A percentile compares a stretch with the other conserved stretches of the same genome.
phyloP scores from a whole-genome alignment of 2,888 invertebrate genomes.

The Sericinus montela region DNA sequence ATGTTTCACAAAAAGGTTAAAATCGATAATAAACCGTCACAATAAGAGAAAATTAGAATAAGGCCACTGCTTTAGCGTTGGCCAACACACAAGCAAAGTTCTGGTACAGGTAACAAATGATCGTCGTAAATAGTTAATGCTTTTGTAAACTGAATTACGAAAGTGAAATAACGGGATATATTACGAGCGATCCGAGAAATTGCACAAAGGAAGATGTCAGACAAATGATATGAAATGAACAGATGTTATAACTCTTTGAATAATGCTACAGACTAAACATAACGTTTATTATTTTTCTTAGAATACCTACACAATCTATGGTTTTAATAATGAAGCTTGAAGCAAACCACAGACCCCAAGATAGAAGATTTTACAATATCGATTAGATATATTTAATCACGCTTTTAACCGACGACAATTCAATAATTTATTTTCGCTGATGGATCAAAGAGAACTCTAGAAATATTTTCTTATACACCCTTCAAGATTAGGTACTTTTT shows the following conservation, averaged over 20 bases:
- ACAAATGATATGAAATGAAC: slow-evolving; percentile 18
- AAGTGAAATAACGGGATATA: slow-evolving; percentile 74
- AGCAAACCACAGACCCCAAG: no score
- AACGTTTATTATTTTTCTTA: background rate
- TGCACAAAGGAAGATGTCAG: slow-evolving; percentile 62
- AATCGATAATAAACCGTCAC: slow-evolving; percentile 67
- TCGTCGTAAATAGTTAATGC: slow-evolving; percentile 57
- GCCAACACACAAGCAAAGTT: slow-evolving; percentile 42
- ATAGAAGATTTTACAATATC: no score
- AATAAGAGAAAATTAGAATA: slow-evolving; percentile 49
- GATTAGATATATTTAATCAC: no score
- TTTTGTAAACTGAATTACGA: slow-evolving; percentile 71
- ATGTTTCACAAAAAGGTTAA: slow-evolving; percentile 52
- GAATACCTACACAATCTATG: no score
- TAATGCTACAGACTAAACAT: background rate
- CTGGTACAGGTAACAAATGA: slow-evolving; percentile 37
- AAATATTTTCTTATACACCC: no score
- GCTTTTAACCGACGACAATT: no score
- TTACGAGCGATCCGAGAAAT: slow-evolving; percentile 64
- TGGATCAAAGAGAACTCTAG: no score
- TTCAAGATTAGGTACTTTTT: no score
- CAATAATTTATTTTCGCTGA: no score
- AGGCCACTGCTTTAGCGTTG: slow-evolving; percentile 40
- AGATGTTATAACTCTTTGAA: slow-evolving; percentile 8
- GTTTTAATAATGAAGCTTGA: no score